Evolutionary conservation across 2,797 vertebrate genomes (phyloP).

Genomic region (Catamblyrhynchus diadema): DNA sequence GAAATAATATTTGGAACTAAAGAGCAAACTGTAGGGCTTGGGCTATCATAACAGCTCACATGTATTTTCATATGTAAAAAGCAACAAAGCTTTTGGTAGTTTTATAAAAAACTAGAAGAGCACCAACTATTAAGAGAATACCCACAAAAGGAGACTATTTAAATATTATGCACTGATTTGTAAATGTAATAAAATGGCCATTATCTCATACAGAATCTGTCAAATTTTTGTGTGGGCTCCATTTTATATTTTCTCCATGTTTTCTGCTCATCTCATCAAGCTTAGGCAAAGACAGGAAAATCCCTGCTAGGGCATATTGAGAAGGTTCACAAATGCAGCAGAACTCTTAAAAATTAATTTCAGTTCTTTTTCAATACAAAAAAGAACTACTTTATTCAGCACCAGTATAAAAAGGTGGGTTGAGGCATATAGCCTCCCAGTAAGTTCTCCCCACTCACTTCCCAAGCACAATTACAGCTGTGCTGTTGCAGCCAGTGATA

Average conservation of each 20-base stretch:
- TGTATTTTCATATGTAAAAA: neutral
- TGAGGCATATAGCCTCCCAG: neutral
- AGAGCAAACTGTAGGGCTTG: neutral
- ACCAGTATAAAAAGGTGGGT: neutral
- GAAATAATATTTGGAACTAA: neutral
- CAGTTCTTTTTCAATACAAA: neutral
- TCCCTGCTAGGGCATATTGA: neutral
- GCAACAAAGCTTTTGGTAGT: neutral
- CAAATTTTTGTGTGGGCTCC: neutral
- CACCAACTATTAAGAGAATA: neutral
- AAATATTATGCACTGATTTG: neutral
- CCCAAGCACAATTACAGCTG: neutral
- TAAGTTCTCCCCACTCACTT: neutral
- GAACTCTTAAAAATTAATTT: neutral
- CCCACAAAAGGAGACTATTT: neutral
- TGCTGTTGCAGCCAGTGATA: neutral
- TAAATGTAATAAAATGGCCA: neutral
- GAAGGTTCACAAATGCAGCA: neutral
- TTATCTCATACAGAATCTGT: neutral
- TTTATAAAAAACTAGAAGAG: neutral
- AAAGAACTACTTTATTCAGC: neutral
- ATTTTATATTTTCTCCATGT: neutral
- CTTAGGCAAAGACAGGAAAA: neutral
- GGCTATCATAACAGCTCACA: accelerated
- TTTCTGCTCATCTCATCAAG: neutral